Conservation (phyloP, 2,113 vertebrate species). For the Ondatra zibethicus region DNA sequence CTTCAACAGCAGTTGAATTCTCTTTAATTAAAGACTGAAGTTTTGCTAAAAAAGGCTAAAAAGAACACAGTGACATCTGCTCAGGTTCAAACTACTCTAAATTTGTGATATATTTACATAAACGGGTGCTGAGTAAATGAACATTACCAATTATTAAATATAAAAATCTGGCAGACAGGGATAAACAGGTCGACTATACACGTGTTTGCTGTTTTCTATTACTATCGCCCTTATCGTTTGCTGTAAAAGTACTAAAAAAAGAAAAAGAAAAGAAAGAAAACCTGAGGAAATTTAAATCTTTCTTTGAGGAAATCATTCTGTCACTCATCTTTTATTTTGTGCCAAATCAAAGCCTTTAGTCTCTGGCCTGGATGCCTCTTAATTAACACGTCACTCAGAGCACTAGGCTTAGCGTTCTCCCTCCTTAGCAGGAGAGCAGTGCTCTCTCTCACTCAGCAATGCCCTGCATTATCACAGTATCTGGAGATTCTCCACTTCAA, state of each 20-base stretch:
- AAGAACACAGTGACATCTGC: constrained; percentile 69
- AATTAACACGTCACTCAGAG: constrained; percentile 89
- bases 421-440: constrained; percentile 84
- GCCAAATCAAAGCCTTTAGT: constrained; percentile 84
- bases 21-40: constrained; percentile 89
- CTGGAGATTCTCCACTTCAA: constrained; percentile 87
- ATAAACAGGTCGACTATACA: constrained; percentile 57
- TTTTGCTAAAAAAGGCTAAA: constrained; percentile 92
- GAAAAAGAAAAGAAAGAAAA: constrained; percentile 65
- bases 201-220: constrained; percentile 30
- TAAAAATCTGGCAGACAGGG: constrained; percentile 57
- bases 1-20: constrained; percentile 74
- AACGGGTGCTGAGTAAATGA: constrained; percentile 49
- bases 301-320: constrained; percentile 82
- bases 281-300: constrained; percentile 77
- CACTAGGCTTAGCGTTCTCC: constrained; percentile 85
- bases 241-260: constrained; percentile 49
- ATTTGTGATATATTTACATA: constrained; percentile 56
- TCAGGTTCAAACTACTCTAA: constrained; percentile 66
- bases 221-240: constrained; percentile 64
- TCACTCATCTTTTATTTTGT: constrained; percentile 81
- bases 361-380: constrained; percentile 86
- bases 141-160: constrained; percentile 61
- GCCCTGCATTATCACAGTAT: constrained; percentile 85
- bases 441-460: constrained; percentile 82